A percentile compares a stretch with the other conserved stretches of the same genome.
phyloP scores from a whole-genome alignment of 2,888 invertebrate species.

The Thymelicus acteon region DNA sequence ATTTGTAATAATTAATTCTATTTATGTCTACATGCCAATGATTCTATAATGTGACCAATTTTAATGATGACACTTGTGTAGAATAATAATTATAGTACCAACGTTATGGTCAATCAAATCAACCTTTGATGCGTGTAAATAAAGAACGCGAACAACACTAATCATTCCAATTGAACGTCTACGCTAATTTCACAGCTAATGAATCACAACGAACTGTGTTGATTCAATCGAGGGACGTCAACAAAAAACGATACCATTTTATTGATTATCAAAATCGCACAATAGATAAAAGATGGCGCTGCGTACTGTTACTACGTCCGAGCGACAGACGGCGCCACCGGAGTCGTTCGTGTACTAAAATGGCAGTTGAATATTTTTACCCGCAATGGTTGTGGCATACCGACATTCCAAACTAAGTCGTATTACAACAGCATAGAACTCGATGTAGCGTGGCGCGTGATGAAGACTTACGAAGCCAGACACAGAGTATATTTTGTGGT shows the following conservation, averaged over 20 bases:
- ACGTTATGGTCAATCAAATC: conserved; percentile 23
- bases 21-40: no score
- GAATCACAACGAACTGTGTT: conserved; percentile 43
- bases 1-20: no score
- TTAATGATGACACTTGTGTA: not conserved
- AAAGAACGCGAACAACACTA: conserved; percentile 38
- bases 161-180: conserved; percentile 41
- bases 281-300: conserved; percentile 83
- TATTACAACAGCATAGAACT: conserved; percentile 50
- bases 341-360: conserved; percentile 81
- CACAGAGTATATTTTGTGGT: conserved; percentile 77
- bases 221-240: conserved; percentile 40
- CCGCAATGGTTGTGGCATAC: conserved; percentile 55
- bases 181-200: conserved; percentile 43
- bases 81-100: not conserved
- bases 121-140: conserved; percentile 25
- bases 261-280: conserved; percentile 78
- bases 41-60: no score
- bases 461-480: conserved; percentile 73
- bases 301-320: conserved; percentile 75
- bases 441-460: conserved; percentile 47
- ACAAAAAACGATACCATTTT: conserved; percentile 56
- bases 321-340: conserved; percentile 83
- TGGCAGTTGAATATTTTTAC: conserved; percentile 83
- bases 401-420: conserved; percentile 51